Percentiles rank a stretch among this genome's conserved stretches.
Evolutionary conservation across 2,888 invertebrate species (phyloP).

Genomic region (Zaprionus obscuricornis): DNA sequence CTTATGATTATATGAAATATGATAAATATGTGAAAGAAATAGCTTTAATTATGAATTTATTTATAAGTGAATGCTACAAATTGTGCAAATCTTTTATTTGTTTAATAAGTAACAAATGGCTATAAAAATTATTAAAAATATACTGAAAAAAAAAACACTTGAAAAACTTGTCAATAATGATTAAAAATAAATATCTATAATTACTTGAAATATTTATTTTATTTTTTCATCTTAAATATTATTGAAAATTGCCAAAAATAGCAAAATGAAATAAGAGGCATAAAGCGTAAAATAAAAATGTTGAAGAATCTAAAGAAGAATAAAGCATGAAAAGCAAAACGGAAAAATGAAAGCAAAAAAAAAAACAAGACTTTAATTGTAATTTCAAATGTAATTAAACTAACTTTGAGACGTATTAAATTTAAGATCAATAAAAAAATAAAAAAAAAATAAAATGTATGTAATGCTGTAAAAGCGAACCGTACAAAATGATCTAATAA

Average conservation of each 20-base stretch:
- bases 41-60: no score
- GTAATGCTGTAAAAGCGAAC: conserved; percentile 32
- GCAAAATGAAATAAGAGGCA: conserved; percentile 3
- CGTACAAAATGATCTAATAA: conserved; percentile 23
- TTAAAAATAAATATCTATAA: conserved; percentile 17
- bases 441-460: neutral
- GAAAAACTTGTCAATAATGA: conserved; percentile 4
- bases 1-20: no score
- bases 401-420: conserved; percentile 26
- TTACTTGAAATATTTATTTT: no score
- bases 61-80: neutral
- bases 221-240: no score
- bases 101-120: neutral
- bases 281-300: no score
- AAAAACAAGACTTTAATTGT: neutral
- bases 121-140: neutral
- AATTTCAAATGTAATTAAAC: no score
- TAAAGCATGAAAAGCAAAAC: neutral
- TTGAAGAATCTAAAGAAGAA: neutral
- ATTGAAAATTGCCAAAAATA: conserved; percentile 43
- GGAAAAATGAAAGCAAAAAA: neutral
- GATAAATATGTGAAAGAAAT: no score
- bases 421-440: conserved; percentile 10
- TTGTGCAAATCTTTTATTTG: neutral
- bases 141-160: neutral